phyloP scores from a whole-genome alignment of 2,888 invertebrate genomes.

The Ophion obscuratus region DNA sequence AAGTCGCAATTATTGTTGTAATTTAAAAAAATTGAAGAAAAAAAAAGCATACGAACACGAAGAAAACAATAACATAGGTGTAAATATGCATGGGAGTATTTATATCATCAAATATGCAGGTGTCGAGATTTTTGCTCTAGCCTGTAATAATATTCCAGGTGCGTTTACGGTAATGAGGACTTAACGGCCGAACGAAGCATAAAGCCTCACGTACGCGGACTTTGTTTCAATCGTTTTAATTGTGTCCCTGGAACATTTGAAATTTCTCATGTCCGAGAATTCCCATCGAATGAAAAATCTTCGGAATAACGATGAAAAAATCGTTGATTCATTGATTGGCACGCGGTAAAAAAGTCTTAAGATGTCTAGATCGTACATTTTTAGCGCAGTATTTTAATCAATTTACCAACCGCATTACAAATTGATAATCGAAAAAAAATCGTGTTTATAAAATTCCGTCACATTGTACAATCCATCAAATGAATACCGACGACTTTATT shows the following conservation, averaged over 20 bases:
- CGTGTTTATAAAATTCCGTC: too few species aligned
- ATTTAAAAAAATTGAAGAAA: constrained; percentile 31
- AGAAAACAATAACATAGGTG: background rate
- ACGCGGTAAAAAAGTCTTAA: too few species aligned
- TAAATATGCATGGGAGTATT: background rate
- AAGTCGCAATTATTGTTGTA: constrained; percentile 53
- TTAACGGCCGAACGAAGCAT: constrained; percentile 40
- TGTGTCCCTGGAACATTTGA: constrained; percentile 26
- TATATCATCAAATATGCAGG: constrained; percentile 39
- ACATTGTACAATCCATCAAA: too few species aligned
- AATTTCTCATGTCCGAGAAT: constrained; percentile 25
- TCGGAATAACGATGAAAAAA: background rate
- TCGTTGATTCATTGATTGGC: background rate
- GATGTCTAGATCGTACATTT: too few species aligned
- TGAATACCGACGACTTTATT: too few species aligned
- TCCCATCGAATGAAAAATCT: constrained; percentile 17
- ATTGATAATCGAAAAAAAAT: too few species aligned
- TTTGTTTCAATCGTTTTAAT: constrained; percentile 14
- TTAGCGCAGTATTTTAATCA: too few species aligned
- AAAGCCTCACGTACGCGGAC: constrained; percentile 31
- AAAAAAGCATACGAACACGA: background rate
- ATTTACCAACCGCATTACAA: too few species aligned
- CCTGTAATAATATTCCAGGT: constrained; percentile 38
- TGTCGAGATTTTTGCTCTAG: constrained; percentile 48
- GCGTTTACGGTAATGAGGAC: constrained; percentile 13